Evolutionary conservation across 2,797 vertebrate species (phyloP), one percentile per base, ranked within the genome.

Genomic region (Hypotaenidia philippensis): DNA sequence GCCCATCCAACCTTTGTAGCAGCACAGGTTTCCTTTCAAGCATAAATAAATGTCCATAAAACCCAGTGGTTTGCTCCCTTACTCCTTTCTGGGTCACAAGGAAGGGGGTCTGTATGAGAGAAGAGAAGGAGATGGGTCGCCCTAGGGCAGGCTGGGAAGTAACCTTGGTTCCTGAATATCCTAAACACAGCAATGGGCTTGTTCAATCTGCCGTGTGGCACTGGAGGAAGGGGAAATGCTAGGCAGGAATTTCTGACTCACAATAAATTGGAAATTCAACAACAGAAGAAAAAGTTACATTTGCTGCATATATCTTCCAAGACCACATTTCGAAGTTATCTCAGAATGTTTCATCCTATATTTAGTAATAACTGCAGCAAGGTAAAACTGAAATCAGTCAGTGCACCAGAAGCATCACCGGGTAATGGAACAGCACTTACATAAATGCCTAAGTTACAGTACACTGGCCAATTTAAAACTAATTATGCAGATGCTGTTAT

Each of bases 391-490:
- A 88, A 88, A 89, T 83, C 89, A 64, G 68, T 10, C 13, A 85
- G 75, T 61, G 50, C 68, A 74, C 34, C 85, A 81, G 61, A 84
- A 92, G 22, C 87, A 76, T 88, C 77, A 47, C 65, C 7, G 59
- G 50, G 47, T 87, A 94, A 95, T 83, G 79, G 82, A 92, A 95
- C 56, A 90, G 84, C 87, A 90, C 79, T 91, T 81, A 76, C 23
- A 89, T 13, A 91, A 93, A 96, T 41, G 32, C 75, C 82, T 88
- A 50, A 93, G 61, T 65, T 83, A 72, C 79, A 91, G 72, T 53
- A 86, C 69, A 63, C 40, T 23, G 40, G 32, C 69, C 82, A 77
- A 94, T 93, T 83, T 91, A 90, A 85, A 93, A 72, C 76, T 74
- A 82, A 94, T 91, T 93, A 94, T 38, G 57, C 59, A 63, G 66